Percentiles rank a stretch among this genome's conserved stretches.
Evolutionary conservation across 2,888 invertebrate genomes (phyloP).

Genomic region (Drosophila merina): DNA sequence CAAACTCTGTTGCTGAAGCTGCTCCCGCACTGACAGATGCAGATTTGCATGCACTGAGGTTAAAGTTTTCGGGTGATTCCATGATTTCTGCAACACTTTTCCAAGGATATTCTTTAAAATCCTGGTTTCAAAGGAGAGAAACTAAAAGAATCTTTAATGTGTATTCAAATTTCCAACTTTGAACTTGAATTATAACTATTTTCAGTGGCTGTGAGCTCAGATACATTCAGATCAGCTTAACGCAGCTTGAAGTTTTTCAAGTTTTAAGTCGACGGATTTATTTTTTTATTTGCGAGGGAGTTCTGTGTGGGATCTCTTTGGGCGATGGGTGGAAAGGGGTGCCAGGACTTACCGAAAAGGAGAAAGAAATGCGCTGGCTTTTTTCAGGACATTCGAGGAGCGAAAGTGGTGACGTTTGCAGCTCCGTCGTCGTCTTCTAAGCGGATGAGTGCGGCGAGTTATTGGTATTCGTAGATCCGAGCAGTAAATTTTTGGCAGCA

Average conservation of each 20-base stretch:
- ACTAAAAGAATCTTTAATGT: background rate
- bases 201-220: slow-evolving; percentile 17
- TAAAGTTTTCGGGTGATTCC: background rate
- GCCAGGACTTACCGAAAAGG: slow-evolving; percentile 34
- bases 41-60: slow-evolving; percentile 30
- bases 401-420: background rate
- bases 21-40: slow-evolving; percentile 30
- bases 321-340: slow-evolving; percentile 5
- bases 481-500: slow-evolving; percentile 28
- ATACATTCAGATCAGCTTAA: slow-evolving; percentile 29
- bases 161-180: background rate
- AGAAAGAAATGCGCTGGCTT: slow-evolving; percentile 22
- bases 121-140: background rate
- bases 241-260: slow-evolving; percentile 31
- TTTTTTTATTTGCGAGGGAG: slow-evolving; percentile 18
- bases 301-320: slow-evolving; percentile 4
- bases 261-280: slow-evolving; percentile 50
- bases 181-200: background rate
- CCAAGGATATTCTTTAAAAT: background rate
- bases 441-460: slow-evolving; percentile 31
- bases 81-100: background rate
- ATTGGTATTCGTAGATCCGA: slow-evolving; percentile 30
- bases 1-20: slow-evolving; percentile 27
- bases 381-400: slow-evolving; percentile 27
- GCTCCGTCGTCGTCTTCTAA: background rate